Conservation (phyloP, 2,888 invertebrate species). For the Xylocampa areola region DNA sequence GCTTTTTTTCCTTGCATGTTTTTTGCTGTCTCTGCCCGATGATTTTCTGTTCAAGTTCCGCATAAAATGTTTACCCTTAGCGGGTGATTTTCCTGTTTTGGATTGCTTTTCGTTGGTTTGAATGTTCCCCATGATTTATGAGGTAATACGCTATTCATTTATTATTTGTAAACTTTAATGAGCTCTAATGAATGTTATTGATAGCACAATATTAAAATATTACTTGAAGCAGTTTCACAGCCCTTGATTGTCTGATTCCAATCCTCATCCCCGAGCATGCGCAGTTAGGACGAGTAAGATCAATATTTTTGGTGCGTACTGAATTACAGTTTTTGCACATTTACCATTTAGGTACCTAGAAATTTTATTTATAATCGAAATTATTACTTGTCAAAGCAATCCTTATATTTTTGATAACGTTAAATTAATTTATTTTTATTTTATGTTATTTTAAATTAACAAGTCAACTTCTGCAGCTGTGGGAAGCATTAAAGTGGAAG, state of each 20-base stretch:
- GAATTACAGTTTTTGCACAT: slow-evolving; percentile 14
- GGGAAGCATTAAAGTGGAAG: too few relatives aligned
- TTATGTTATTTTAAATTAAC: not conserved
- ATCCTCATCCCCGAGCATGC: slow-evolving; percentile 62
- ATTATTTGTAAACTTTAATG: slow-evolving; percentile 33
- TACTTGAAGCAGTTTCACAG: slow-evolving; percentile 70
- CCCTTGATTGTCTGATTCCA: slow-evolving; percentile 62
- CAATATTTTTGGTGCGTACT: slow-evolving; percentile 62
- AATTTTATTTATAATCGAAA: not conserved
- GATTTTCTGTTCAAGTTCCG: slow-evolving; percentile 86
- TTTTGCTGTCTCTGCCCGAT: slow-evolving; percentile 81
- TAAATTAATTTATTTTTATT: not conserved
- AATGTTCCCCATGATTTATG: slow-evolving; percentile 86
- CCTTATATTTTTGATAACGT: not conserved
- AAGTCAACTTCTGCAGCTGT: not conserved
- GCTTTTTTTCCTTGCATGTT: slow-evolving; percentile 82
- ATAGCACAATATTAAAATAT: slow-evolving; percentile 48
- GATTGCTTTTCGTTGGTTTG: slow-evolving; percentile 87
- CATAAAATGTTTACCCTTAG: slow-evolving; percentile 89
- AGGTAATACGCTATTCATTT: slow-evolving; percentile 28
- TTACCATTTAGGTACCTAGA: not conserved
- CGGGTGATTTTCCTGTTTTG: slow-evolving; percentile 89
- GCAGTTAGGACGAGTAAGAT: slow-evolving; percentile 57
- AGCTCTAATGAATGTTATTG: slow-evolving; percentile 14
- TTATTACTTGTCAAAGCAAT: not conserved